Evolutionary conservation across 2,888 invertebrate genomes (phyloP), one percentile per base, ranked within the genome.

Genomic region (Eupithecia pulchellata): DNA sequence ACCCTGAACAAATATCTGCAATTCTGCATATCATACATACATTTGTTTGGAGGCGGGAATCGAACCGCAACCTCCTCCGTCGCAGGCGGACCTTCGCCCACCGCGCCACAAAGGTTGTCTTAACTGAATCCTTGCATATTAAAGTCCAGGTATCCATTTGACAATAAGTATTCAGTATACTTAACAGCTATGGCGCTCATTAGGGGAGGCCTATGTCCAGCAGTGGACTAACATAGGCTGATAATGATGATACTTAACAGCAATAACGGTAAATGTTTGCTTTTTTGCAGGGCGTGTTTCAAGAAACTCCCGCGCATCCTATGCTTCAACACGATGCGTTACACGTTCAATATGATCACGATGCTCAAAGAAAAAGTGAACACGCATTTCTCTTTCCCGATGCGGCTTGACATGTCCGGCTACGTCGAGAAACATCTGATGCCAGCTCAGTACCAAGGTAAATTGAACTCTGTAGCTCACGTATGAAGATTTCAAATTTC

Each of bases 301-400:
- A 98, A 98, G 88, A 98, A 98, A 84, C 94, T 99, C 32, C 99
- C 99, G 0, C 97, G 97, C 77, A 98, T 99, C 74, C 93, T 99
- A 30, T 99, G 99, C 87, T 99, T 99, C 89, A 99, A 99, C 90
- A 99, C 99, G 0, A 98, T 99, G 99, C 95, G 99, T 34, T 99
- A 99, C 84, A 98, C 98, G 0, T 99, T 99, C 92, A 99, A 99
- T 90, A 99, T 99, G 98, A 95, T 98, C 39, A 99, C 99, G 0
- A 99, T 99, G 99, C 95, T 98, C 73, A 99, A 99, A 85, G 99
- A 99, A 88, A 99, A 99, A 87, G 99, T 99, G 1, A 99, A 99
- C 91, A 99, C 99, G 0, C 98, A 99, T 85, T 99, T 99, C 89
- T 99, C 98, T 17, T 99, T 99, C 89, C 99, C 99, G 0, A 95